Base-by-base conservation (phyloP, 2,888 invertebrate genomes). In the Yponomeuta malinellus region DNA sequence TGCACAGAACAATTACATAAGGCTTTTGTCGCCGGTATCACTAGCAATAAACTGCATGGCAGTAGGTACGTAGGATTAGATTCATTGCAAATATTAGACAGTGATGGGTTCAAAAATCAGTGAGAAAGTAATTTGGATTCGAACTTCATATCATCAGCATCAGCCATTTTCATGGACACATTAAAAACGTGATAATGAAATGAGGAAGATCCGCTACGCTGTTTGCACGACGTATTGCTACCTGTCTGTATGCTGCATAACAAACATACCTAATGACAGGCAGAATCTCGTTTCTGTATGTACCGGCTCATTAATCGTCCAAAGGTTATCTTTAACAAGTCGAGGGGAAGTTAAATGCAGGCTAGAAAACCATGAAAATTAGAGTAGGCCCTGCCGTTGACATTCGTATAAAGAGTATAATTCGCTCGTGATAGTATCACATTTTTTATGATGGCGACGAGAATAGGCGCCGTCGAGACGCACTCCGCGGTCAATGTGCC, bases 401-500 rank as follows among this genome's bases (percentile, higher is more conserved):
- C 5, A 52, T 52, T 10, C 2, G 12, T 52, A 52, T 9, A 52
- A 52, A 52, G 12, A 52, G 52, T 52, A 52, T 52, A 52, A 52
- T 12, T 52, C 10, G 52, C 12, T 52, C 8, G 52, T 52, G 52
- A 52, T 52, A 52, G 10, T 10, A 52, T 52, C 10, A 29, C 64
- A 37, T 67, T 67, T 48, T 67, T 67, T 43, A 67, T 67, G 43
- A 67, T n/a, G 37, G 23, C 33, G 67, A 67, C 67, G 67, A 31
- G 15, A 37, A 3, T 12, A 48, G 70, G 63, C 65, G 70, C 70
- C 70, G 65, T 65, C 70, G 70, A 63, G 64, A 33, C 48, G 65
- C 70, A 33, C 69, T 72, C 37, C 72, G 83, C 89, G 89, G 89
- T 90, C 90, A 89, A 85, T 76, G 89, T 76, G 82, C 89, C 78